A percentile compares a stretch with the other conserved stretches of the same genome.
Conservation (phyloP, 2,113 vertebrate species). For the Hippocampus barbouri region DNA sequence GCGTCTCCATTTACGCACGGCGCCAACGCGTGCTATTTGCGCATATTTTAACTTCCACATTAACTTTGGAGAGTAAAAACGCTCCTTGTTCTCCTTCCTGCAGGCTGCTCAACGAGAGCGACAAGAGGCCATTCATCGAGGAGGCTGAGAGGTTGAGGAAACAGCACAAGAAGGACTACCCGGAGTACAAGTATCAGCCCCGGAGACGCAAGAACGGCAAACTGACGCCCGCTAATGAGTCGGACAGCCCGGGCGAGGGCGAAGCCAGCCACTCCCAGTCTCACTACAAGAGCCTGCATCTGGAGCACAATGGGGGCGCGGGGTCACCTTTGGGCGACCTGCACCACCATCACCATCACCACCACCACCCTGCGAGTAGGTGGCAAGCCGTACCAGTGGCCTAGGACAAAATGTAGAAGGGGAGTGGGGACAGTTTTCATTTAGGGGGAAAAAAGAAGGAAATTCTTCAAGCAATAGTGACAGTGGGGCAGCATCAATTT, state of each 20-base stretch:
- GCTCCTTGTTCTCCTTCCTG: constrained; percentile 20
- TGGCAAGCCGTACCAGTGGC: constrained; percentile 22
- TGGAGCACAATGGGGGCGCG: constrained; percentile 79
- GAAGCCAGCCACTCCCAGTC: constrained; percentile 89
- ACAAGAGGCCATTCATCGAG: constrained; percentile 97
- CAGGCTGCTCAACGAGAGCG: constrained; percentile 90
- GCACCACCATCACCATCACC: constrained; percentile 76
- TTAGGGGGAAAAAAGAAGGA: too few relatives aligned
- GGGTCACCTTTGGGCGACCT: constrained; percentile 88
- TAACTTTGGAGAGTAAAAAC: constrained; percentile 11
- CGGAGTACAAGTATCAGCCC: constrained; percentile 98
- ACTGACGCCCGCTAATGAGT: constrained; percentile 78
- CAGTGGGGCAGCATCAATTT: too few relatives aligned
- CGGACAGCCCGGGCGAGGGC: constrained; percentile 83
- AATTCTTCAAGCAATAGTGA: too few relatives aligned
- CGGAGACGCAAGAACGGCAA: constrained; percentile 95
- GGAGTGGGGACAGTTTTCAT: too few relatives aligned
- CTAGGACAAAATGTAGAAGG: too few relatives aligned
- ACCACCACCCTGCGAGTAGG: constrained; percentile 86
- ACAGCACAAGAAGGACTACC: constrained; percentile 99
- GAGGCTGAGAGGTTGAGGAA: constrained; percentile 94
- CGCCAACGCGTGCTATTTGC: constrained; percentile 4
- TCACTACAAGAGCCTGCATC: constrained; percentile 90
- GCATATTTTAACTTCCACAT: constrained; percentile 10
- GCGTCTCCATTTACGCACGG: constrained; percentile 1